Percentiles rank a stretch among this genome's conserved stretches.
These are phyloP conservation scores for Hetaerina titia DNA, from an alignment of 2,888 invertebrate species.

Conservation along the genomic window DNA sequence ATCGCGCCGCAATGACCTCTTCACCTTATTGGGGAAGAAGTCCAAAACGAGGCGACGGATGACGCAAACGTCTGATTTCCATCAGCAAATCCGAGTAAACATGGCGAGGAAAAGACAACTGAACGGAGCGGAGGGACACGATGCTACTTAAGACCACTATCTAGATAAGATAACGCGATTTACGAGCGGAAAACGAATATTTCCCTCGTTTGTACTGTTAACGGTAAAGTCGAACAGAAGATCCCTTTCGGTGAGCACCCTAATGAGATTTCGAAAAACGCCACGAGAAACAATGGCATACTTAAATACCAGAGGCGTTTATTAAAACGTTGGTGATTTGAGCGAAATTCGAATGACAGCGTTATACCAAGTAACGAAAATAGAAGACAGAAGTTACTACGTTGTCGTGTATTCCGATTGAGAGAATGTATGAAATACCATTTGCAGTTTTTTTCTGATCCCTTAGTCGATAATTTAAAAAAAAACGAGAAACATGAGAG, in stretches of 20 bases:
- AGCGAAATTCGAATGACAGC: too few species aligned
- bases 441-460: too few species aligned
- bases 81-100: conserved; percentile 27
- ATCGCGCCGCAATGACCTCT: conserved; percentile 21
- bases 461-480: too few species aligned
- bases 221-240: not conserved
- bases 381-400: too few species aligned
- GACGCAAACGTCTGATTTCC: conserved; percentile 8
- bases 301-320: too few species aligned
- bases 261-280: not conserved
- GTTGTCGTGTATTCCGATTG: too few species aligned
- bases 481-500: too few species aligned
- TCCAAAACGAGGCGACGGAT: conserved; percentile 26
- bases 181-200: not conserved
- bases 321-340: too few species aligned
- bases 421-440: too few species aligned
- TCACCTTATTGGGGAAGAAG: conserved; percentile 19
- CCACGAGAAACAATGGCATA: too few species aligned
- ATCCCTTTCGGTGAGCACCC: not conserved
- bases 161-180: conserved; percentile 16
- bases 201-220: not conserved
- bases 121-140: conserved; percentile 18
- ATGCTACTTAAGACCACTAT: conserved; percentile 19
- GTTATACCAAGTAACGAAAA: too few species aligned
- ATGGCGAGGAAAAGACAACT: not conserved